phyloP scores from a whole-genome alignment of 2,797 vertebrate species.

The Philypnodon macrostomus region DNA sequence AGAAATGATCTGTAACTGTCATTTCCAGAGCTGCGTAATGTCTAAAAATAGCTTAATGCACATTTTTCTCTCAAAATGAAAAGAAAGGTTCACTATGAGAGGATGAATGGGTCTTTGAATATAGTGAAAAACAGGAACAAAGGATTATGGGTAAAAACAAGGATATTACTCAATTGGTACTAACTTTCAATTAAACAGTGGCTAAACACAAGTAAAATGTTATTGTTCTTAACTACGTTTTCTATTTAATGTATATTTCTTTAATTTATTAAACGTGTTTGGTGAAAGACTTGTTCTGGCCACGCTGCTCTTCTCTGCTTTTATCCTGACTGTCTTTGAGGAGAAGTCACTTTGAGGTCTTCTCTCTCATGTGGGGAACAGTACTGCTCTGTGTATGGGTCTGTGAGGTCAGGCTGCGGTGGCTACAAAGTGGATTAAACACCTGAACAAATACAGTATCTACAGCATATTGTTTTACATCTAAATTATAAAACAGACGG shows the following conservation, averaged over 20 bases:
- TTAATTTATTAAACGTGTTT: too few relatives aligned
- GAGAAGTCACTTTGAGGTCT: conserved; percentile 6
- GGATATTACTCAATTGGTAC: too few relatives aligned
- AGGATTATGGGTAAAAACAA: background rate
- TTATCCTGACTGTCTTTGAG: conserved; percentile 1
- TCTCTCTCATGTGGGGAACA: background rate
- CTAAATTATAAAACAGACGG: background rate
- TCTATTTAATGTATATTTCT: too few relatives aligned
- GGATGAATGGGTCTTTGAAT: background rate
- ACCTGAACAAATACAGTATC: background rate
- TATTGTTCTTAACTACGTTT: too few relatives aligned
- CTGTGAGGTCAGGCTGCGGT: background rate
- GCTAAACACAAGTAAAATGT: too few relatives aligned
- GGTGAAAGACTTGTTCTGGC: background rate
- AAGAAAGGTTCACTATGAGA: background rate
- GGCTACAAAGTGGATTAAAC: background rate
- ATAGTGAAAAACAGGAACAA: background rate
- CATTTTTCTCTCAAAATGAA: background rate
- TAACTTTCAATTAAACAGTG: too few relatives aligned
- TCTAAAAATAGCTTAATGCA: background rate
- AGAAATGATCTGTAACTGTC: background rate
- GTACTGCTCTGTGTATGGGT: background rate
- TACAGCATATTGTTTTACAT: background rate
- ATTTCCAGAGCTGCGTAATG: background rate
- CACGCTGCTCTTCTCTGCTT: background rate